These are phyloP conservation scores for Nibea coibor DNA, from an alignment of 2,113 vertebrate species.

Conservation along the genomic window DNA sequence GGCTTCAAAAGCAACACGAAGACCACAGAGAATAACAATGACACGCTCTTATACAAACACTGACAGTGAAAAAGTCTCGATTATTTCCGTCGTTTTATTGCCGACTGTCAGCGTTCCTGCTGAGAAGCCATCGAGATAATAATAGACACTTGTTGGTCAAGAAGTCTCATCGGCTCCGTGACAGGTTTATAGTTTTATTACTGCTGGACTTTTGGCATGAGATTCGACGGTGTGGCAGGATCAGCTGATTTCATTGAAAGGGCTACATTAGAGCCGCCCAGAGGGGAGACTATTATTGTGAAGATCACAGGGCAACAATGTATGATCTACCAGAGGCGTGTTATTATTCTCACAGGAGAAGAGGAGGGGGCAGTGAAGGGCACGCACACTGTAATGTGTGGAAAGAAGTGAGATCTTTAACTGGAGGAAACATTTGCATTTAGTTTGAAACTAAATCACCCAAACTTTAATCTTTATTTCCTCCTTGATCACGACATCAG, in stretches of 20 bases:
- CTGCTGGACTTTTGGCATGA: constrained; percentile 45
- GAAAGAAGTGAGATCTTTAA: neutral
- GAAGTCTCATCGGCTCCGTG: constrained; percentile 28
- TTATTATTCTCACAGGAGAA: constrained; percentile 1
- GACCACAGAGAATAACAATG: constrained; percentile 53
- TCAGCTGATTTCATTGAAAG: constrained; percentile 62
- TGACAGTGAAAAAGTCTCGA: constrained; percentile 42
- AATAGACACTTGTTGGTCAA: constrained; percentile 23
- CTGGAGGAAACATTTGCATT: neutral
- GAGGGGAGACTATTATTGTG: constrained; percentile 25
- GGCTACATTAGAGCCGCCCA: constrained; percentile 16
- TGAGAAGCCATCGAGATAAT: constrained; percentile 32
- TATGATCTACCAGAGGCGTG: constrained; percentile 16
- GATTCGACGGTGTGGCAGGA: constrained; percentile 54
- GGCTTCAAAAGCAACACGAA: constrained; percentile 58
- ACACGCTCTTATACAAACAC: constrained; percentile 51
- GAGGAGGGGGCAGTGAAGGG: neutral
- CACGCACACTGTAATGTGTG: neutral
- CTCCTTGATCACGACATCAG: neutral
- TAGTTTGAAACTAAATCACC: neutral
- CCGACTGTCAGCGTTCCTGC: constrained; percentile 26
- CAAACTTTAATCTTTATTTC: neutral
- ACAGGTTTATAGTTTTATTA: constrained; percentile 48
- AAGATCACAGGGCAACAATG: constrained; percentile 26
- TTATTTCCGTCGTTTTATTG: constrained; percentile 43